Evolutionary conservation across 1,140 invertebrate species (phyloP).

Genomic region (Drosophila repletoides): DNA sequence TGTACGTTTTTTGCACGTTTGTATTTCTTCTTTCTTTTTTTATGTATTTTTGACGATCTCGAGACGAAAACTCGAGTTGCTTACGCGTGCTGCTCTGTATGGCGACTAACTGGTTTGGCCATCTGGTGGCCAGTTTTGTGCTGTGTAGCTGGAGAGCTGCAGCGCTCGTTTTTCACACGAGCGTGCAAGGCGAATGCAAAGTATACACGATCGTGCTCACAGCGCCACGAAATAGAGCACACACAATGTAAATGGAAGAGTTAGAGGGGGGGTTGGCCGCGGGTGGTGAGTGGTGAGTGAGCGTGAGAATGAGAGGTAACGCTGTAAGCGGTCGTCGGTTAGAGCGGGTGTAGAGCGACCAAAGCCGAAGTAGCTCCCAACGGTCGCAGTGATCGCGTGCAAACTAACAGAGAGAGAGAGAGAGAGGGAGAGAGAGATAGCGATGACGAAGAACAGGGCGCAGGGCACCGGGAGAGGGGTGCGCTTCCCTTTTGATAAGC

Average conservation of each 20-base stretch:
- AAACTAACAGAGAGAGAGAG: neutral
- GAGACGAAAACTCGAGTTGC: slow-evolving; percentile 16
- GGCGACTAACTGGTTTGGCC: slow-evolving; percentile 77
- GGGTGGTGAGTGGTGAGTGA: slow-evolving; percentile 3
- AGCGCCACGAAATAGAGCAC: slow-evolving; percentile 17
- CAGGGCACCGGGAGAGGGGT: neutral
- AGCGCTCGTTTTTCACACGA: slow-evolving; percentile 1
- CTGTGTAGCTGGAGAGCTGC: slow-evolving; percentile 11
- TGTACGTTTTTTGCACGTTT: no score
- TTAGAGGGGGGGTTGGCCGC: neutral
- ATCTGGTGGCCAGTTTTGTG: slow-evolving; percentile 67
- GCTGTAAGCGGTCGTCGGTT: no score
- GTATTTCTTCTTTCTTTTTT: neutral
- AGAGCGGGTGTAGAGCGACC: neutral
- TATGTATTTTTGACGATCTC: slow-evolving; percentile 16
- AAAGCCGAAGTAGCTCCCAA: no score
- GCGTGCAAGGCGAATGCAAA: neutral
- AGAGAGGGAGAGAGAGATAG: neutral
- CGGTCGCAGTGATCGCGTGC: no score
- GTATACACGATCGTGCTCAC: slow-evolving; percentile 14
- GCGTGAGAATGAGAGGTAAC: no score
- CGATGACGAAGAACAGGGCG: neutral
- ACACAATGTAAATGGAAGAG: no score
- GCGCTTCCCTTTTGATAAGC: neutral
- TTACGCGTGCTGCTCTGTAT: slow-evolving; percentile 47